phyloP scores from a whole-genome alignment of 2,888 invertebrate genomes.

The Pandemis cinnamomeana region DNA sequence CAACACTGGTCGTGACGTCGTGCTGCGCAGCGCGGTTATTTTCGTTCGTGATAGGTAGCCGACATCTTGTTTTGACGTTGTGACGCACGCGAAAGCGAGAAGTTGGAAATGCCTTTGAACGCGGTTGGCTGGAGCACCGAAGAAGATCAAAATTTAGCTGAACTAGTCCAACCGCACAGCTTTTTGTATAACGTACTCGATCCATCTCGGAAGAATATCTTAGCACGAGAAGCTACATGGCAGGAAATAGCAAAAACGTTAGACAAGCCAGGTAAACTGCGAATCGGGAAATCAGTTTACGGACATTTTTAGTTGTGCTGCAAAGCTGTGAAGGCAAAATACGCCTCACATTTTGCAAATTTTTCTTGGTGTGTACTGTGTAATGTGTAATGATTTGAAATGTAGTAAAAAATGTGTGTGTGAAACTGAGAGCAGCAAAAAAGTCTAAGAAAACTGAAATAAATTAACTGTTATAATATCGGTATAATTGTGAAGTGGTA shows the following conservation, averaged over 20 bases:
- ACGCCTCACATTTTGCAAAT: conserved; percentile 24
- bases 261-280: conserved; percentile 69
- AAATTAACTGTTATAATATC: background rate
- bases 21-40: conserved; percentile 76
- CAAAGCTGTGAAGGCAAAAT: conserved; percentile 45
- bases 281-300: conserved; percentile 42
- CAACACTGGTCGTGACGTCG: conserved; percentile 64
- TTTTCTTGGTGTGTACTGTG: background rate
- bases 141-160: conserved; percentile 73
- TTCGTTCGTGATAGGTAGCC: conserved; percentile 75
- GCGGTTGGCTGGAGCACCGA: conserved; percentile 73
- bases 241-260: conserved; percentile 72
- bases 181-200: conserved; percentile 71
- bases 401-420: background rate
- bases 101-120: conserved; percentile 73
- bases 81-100: conserved; percentile 55
- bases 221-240: conserved; percentile 75
- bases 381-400: background rate
- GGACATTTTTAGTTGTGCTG: conserved; percentile 55
- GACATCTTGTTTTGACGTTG: conserved; percentile 76
- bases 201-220: conserved; percentile 74
- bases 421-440: background rate
- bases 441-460: background rate
- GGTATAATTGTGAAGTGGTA: background rate
- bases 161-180: conserved; percentile 73